phyloP scores from a whole-genome alignment of 2,797 vertebrate species.

The Antrozous pallidus region DNA sequence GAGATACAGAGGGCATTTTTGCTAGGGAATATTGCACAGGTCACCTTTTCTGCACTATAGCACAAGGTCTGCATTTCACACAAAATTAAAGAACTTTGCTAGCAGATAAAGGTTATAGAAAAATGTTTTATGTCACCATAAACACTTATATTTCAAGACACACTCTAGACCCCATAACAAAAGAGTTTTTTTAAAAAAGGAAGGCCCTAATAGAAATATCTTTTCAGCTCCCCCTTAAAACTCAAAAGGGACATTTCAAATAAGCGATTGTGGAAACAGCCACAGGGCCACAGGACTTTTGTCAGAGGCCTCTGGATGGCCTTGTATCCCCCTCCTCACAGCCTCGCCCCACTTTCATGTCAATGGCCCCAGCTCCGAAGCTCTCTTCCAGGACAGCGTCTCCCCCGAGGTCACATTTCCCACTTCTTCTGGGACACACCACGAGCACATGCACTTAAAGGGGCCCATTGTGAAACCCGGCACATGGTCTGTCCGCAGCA shows the following conservation, averaged over 20 bases:
- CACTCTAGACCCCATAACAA: not conserved
- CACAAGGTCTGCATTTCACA: not conserved
- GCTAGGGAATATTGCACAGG: not conserved
- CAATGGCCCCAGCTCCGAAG: not conserved
- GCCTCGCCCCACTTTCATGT: not conserved
- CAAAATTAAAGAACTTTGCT: constrained; percentile 8
- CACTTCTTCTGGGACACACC: not conserved
- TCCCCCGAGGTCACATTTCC: not conserved
- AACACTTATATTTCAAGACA: constrained; percentile 55
- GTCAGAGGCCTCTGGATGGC: not conserved
- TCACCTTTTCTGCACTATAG: not conserved
- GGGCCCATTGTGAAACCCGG: not conserved
- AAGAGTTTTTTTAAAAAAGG: constrained; percentile 24
- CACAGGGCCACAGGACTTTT: not conserved
- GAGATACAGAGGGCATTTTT: not conserved
- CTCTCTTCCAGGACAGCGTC: not conserved
- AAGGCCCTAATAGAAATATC: not conserved
- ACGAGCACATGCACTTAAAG: not conserved
- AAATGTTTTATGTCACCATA: not conserved
- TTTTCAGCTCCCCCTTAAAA: not conserved
- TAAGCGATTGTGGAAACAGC: not conserved
- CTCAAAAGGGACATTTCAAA: not conserved
- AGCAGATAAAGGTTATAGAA: not conserved
- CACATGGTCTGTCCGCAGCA: not conserved
- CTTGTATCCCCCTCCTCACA: not conserved